phyloP scores from a whole-genome alignment of 2,113 vertebrate species.

The Anolis sagrei region DNA sequence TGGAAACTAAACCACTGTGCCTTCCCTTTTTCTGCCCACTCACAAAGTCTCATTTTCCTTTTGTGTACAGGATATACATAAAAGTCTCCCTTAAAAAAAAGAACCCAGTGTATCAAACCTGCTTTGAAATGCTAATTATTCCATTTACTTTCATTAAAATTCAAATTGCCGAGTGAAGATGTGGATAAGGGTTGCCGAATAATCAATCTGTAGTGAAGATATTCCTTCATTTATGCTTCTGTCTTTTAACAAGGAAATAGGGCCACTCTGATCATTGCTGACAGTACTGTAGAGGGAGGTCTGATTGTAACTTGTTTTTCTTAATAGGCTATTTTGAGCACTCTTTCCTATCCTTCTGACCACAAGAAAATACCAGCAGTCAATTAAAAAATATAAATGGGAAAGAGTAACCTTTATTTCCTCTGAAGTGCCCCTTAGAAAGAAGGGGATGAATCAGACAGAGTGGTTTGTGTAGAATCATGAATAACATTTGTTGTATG shows the following conservation, averaged over 20 bases:
- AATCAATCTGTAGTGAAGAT: conserved; percentile 86
- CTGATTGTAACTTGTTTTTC: conserved; percentile 73
- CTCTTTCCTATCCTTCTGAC: conserved; percentile 76
- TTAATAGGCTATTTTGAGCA: conserved; percentile 76
- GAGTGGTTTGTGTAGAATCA: conserved; percentile 63
- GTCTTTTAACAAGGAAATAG: conserved; percentile 81
- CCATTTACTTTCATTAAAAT: conserved; percentile 88
- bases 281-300: conserved; percentile 49
- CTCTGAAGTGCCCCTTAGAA: conserved; percentile 67
- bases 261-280: conserved; percentile 72
- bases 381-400: conserved; percentile 79
- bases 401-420: conserved; percentile 78
- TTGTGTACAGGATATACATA: conserved; percentile 79
- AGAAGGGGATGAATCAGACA: conserved; percentile 66
- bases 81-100: conserved; percentile 64
- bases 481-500: conserved; percentile 71
- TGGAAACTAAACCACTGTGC: conserved; percentile 66
- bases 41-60: conserved; percentile 73
- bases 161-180: conserved; percentile 86
- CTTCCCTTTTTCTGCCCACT: conserved; percentile 58
- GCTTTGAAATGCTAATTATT: conserved; percentile 91
- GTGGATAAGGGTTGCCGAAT: conserved; percentile 79
- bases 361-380: conserved; percentile 74
- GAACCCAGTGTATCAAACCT: conserved; percentile 79
- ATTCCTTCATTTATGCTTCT: conserved; percentile 79